Conservation (phyloP, 2,113 vertebrate genomes). For the Centropus bengalensis region DNA sequence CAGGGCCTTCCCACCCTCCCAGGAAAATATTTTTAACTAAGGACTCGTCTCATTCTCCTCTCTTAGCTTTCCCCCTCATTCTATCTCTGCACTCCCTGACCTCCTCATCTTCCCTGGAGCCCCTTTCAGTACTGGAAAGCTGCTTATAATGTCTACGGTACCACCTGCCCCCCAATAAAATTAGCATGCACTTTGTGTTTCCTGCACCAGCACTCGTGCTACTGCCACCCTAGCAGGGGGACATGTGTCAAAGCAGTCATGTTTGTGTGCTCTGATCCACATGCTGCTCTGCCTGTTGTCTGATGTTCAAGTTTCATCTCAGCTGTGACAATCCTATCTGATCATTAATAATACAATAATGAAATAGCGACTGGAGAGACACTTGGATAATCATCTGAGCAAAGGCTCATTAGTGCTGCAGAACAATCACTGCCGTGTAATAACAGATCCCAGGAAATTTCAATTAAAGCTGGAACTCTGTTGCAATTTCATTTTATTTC, state of each 20-base stretch:
- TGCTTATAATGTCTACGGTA: background rate
- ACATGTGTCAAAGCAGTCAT: background rate
- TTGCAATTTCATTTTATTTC: slow-evolving; percentile 75
- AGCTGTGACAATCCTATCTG: slow-evolving; percentile 79
- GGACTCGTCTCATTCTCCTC: too few relatives aligned
- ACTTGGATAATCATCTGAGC: slow-evolving; percentile 83
- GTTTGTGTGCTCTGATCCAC: background rate
- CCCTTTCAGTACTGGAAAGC: too few relatives aligned
- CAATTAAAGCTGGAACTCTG: slow-evolving; percentile 83
- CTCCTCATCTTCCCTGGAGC: too few relatives aligned
- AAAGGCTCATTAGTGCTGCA: slow-evolving; percentile 78
- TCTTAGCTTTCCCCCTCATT: too few relatives aligned
- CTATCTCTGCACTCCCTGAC: too few relatives aligned
- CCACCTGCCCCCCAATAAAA: too few relatives aligned
- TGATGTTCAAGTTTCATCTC: slow-evolving; percentile 52
- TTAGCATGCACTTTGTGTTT: rapidly evolving
- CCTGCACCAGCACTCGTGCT: background rate
- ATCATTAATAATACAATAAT: slow-evolving; percentile 83
- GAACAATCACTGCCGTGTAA: slow-evolving; percentile 79
- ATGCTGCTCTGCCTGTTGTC: background rate
- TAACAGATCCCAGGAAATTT: slow-evolving; percentile 85
- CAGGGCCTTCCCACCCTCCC: too few relatives aligned
- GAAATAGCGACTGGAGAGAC: slow-evolving; percentile 79
- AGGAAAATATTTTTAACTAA: too few relatives aligned
- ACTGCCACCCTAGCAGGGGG: background rate